Conservation (phyloP, 1,140 invertebrate genomes). For the Drosophila kikkawai region DNA sequence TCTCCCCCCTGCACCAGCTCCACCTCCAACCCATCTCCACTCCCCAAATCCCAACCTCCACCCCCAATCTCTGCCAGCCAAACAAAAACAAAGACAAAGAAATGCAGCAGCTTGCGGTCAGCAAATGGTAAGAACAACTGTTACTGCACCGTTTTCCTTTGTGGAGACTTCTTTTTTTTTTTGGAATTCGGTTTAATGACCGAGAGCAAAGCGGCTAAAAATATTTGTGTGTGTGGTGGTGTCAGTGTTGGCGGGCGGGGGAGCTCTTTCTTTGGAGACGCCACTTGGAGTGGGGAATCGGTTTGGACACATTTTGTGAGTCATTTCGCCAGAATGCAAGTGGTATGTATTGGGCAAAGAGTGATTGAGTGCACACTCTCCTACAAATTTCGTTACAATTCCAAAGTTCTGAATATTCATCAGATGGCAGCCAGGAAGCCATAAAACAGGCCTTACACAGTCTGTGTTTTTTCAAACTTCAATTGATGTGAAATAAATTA, state of each 20-base stretch:
- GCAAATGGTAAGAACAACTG: constrained; percentile 77
- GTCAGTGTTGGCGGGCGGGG: constrained; percentile 5
- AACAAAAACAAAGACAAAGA: constrained; percentile 45
- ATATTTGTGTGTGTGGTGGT: constrained; percentile 62
- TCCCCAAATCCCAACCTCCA: background rate
- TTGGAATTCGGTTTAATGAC: constrained; percentile 73
- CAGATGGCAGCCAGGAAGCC: constrained; percentile 3
- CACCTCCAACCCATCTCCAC: background rate
- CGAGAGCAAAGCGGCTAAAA: constrained; percentile 70
- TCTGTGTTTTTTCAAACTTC: constrained; percentile 43
- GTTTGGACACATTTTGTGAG: constrained; percentile 47
- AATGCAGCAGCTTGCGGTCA: constrained; percentile 62
- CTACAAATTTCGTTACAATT: background rate
- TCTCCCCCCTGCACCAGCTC: constrained; percentile 17
- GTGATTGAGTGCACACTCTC: constrained; percentile 16
- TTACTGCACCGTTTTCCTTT: constrained; percentile 41
- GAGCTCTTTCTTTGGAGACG: constrained; percentile 33
- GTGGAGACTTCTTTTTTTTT: constrained; percentile 24
- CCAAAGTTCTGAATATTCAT: constrained; percentile 11
- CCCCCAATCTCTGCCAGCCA: constrained; percentile 35
- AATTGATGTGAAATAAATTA: constrained; percentile 80
- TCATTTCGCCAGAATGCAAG: constrained; percentile 45
- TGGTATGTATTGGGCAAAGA: constrained; percentile 6
- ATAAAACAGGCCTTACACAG: constrained; percentile 6
- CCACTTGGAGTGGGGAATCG: constrained; percentile 8